These are phyloP conservation scores for Meandrusa payeni DNA, from an alignment of 2,888 invertebrate genomes.

Conservation along the genomic window DNA sequence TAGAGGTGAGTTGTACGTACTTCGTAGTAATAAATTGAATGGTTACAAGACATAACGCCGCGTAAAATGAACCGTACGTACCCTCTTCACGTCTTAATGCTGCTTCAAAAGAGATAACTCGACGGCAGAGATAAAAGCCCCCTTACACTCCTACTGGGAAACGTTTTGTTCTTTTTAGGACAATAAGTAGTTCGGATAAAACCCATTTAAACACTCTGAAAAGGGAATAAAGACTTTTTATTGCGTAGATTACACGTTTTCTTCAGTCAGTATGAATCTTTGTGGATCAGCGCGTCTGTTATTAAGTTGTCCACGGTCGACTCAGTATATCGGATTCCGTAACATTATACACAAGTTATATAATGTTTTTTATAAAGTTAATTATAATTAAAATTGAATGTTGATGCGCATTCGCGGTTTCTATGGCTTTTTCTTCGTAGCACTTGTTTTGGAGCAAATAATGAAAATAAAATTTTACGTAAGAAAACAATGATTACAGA, in stretches of 20 bases:
- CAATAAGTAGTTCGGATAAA: constrained; percentile 12
- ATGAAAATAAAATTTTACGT: too few species aligned
- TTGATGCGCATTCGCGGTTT: too few species aligned
- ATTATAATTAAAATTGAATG: too few species aligned
- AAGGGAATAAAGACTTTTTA: constrained; percentile 9
- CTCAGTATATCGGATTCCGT: too few species aligned
- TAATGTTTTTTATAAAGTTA: too few species aligned
- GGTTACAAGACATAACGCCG: background rate
- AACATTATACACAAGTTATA: too few species aligned
- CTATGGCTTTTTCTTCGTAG: too few species aligned
- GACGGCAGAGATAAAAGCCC: background rate
- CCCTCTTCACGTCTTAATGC: constrained; percentile 1
- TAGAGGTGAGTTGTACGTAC: background rate
- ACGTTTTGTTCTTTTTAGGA: constrained; percentile 7
- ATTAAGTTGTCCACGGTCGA: too few species aligned
- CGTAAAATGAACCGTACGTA: background rate
- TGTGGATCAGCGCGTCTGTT: too few species aligned
- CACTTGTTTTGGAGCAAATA: too few species aligned
- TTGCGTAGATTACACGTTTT: background rate
- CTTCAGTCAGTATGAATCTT: background rate
- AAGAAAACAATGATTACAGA: too few species aligned
- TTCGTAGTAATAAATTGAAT: too few species aligned
- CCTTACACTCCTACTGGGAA: background rate
- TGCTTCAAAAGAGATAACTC: background rate
- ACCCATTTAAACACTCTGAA: constrained; percentile 11